These are phyloP conservation scores for Microchirus variegatus DNA, from an alignment of 2,797 vertebrate species.

Conservation along the genomic window DNA sequence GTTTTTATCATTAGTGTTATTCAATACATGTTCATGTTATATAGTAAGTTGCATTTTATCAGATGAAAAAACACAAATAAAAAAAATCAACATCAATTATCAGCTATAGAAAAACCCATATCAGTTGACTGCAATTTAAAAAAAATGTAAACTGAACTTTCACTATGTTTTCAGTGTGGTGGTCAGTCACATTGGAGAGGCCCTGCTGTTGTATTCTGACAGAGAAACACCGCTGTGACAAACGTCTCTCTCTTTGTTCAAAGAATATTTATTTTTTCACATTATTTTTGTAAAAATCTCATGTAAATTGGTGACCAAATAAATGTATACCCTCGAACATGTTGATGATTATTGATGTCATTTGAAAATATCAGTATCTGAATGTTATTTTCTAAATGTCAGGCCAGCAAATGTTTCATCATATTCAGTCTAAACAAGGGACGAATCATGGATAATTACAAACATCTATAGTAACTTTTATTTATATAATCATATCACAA, in stretches of 20 bases:
- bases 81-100: no score
- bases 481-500: conserved; percentile 9
- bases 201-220: conserved; percentile 86
- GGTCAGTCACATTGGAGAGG: conserved; percentile 85
- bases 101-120: no score
- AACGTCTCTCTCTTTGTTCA: conserved; percentile 7
- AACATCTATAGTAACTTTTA: conserved; percentile 9
- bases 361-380: background rate
- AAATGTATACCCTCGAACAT: conserved; percentile 7
- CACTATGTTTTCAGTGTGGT: conserved; percentile 63
- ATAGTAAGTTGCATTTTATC: no score
- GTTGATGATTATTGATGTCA: background rate
- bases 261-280: conserved; percentile 15
- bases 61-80: no score
- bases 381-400: no score
- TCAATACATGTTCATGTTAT: no score
- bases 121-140: no score
- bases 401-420: no score
- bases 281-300: conserved; percentile 35
- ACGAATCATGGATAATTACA: no score
- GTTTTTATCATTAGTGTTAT: no score
- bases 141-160: no score
- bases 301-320: conserved; percentile 28
- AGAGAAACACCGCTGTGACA: conserved; percentile 58
- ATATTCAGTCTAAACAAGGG: no score